Conservation (phyloP, 2,888 invertebrate genomes). For the Tinea semifulvella region DNA sequence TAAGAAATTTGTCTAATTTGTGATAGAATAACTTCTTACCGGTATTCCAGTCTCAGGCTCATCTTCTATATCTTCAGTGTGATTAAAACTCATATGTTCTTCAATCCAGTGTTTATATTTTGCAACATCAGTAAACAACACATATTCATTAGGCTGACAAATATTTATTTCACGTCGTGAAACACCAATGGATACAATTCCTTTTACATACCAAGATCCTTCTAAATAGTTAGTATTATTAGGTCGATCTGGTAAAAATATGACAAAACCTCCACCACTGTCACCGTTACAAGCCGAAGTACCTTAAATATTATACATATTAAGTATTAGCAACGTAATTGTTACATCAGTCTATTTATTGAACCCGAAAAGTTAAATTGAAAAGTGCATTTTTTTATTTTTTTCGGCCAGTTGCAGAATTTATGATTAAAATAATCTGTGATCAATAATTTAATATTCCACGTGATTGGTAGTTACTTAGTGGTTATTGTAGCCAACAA, state of each 20-base stretch:
- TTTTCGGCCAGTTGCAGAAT: no score
- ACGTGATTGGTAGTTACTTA: no score
- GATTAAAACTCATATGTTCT: slow-evolving; percentile 15
- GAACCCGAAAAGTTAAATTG: no score
- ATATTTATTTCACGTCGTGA: not conserved
- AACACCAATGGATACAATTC: not conserved
- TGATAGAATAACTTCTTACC: no score
- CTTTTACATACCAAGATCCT: not conserved
- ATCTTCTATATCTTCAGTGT: not conserved
- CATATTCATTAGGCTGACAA: not conserved
- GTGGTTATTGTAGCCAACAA: no score
- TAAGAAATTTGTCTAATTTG: no score
- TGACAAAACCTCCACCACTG: not conserved
- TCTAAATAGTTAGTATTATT: not conserved
- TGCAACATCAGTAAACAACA: not conserved
- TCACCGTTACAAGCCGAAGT: not conserved
- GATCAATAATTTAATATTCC: no score
- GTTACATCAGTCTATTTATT: no score
- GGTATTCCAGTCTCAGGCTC: not conserved
- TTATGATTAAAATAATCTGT: no score
- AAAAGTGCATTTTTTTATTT: no score
- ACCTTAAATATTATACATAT: no score
- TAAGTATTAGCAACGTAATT: no score
- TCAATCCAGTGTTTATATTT: not conserved
- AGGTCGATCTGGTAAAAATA: not conserved